Base-by-base conservation (phyloP, 2,797 vertebrate genomes). In the Triplophysa yarkandensis region DNA sequence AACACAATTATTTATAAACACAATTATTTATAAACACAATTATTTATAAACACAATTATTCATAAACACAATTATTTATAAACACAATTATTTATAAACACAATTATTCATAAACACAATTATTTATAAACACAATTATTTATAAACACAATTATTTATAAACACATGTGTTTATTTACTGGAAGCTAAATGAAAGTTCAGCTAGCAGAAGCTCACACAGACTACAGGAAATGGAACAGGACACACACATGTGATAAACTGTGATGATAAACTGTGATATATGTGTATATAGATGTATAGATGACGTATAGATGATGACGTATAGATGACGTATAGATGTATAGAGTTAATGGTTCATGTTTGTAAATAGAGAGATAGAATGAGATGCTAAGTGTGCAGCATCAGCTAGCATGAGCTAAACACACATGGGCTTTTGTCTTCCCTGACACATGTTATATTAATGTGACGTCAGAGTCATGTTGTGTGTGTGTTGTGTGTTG, bases 381-480 rank as follows among this genome's bases (percentile, higher is more conserved):
- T 0, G 19, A 57, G 32, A 23, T 55, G 36, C n/a, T 17, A 1
- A 0, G 21, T 10, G 19, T 32, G 32, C 19, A 57, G n/a, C 19
- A 17, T 4, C 1, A 8, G 34, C 9, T 39, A 74, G 63, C 63
- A 67, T 19, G 19, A 67, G 71, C 71, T 74, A 73, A 73, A 72
- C 61, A 73, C 58, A 55, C 62, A 43, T 55, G 62, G 39, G 71
- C 71, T 74, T 70, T 66, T 74, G 71, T 74, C 50, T 58, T 28
- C 43, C 9, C 43, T 13, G 25, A 54, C 21, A 52, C 16, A 28
- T n/a, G n/a, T n/a, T 21, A 62, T 19, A 1, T 61, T 14, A 25
- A 13, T n/a, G 16, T 27, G 6, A 11, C n/a, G 2, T 69, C 2
- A 3, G 3, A 10, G 32, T 13, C 34, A 17, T 30, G 17, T 27